Evolutionary conservation across 2,113 vertebrate species (phyloP).

Genomic region (Buteo buteo): DNA sequence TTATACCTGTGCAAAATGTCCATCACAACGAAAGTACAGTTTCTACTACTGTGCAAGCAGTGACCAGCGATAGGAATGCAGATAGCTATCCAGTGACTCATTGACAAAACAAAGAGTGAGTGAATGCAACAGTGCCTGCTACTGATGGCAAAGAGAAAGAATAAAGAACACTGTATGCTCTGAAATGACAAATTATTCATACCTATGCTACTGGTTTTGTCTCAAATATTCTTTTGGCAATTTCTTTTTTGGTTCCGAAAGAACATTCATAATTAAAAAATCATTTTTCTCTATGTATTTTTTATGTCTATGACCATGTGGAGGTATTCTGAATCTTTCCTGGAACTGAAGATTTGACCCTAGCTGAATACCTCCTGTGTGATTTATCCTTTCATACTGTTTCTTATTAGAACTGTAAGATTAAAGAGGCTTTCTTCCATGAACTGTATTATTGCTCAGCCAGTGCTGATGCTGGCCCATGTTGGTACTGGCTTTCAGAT

Average conservation of each 20-base stretch:
- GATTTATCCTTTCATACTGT: background rate
- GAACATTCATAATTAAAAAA: background rate
- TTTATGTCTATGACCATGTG: background rate
- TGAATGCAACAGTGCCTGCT: background rate
- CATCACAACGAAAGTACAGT: rapidly evolving
- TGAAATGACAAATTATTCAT: background rate
- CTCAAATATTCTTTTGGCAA: background rate
- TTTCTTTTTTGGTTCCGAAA: background rate
- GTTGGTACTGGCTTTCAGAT: background rate
- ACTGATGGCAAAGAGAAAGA: background rate
- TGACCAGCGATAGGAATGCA: background rate
- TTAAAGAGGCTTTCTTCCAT: background rate
- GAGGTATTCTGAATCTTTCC: background rate
- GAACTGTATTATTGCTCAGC: background rate
- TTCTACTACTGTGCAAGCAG: background rate
- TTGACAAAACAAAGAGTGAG: background rate
- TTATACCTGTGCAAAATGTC: background rate
- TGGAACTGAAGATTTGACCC: background rate
- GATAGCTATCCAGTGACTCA: background rate
- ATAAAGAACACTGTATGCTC: background rate
- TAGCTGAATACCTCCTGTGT: background rate
- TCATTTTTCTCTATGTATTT: background rate
- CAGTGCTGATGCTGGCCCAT: background rate
- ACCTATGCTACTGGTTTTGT: background rate
- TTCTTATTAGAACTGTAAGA: background rate